Conservation (phyloP, 2,888 invertebrate genomes). For the Helleia helle region DNA sequence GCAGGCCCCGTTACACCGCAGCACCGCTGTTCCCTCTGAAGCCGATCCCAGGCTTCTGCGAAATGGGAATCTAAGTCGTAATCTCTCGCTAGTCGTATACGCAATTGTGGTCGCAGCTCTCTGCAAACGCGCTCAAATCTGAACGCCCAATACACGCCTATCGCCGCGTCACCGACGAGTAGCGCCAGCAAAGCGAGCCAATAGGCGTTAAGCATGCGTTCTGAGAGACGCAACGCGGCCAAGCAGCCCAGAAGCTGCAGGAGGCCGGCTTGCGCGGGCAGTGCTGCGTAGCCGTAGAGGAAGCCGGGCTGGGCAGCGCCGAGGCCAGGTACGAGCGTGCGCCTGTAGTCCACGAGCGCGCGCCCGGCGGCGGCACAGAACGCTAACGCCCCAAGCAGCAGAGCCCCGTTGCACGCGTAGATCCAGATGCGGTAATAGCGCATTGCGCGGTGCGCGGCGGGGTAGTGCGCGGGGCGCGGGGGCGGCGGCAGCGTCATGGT, state of each 20-base stretch:
- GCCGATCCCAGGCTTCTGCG: conserved; percentile 83
- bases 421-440: conserved; percentile 93
- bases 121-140: conserved; percentile 83
- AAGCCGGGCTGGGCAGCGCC: conserved; percentile 86
- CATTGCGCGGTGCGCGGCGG: conserved; percentile 76
- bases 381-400: conserved; percentile 86
- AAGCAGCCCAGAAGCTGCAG: conserved; percentile 86
- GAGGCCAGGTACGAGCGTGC: conserved; percentile 82
- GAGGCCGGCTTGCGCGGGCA: conserved; percentile 81
- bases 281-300: conserved; percentile 87
- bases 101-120: conserved; percentile 80
- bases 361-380: conserved; percentile 84
- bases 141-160: conserved; percentile 90
- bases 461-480: conserved; percentile 70
- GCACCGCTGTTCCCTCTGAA: conserved; percentile 83
- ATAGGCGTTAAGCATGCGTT: conserved; percentile 86
- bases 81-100: conserved; percentile 75
- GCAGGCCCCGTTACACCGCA: conserved; percentile 83
- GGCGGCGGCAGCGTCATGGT: conserved; percentile 74
- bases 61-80: conserved; percentile 83
- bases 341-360: conserved; percentile 81
- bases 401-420: conserved; percentile 92
- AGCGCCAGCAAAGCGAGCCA: conserved; percentile 86
- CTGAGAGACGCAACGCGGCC: conserved; percentile 85
- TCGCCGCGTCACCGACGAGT: conserved; percentile 86